phyloP scores from a whole-genome alignment of 2,797 vertebrate genomes.

The Enoplosus armatus region DNA sequence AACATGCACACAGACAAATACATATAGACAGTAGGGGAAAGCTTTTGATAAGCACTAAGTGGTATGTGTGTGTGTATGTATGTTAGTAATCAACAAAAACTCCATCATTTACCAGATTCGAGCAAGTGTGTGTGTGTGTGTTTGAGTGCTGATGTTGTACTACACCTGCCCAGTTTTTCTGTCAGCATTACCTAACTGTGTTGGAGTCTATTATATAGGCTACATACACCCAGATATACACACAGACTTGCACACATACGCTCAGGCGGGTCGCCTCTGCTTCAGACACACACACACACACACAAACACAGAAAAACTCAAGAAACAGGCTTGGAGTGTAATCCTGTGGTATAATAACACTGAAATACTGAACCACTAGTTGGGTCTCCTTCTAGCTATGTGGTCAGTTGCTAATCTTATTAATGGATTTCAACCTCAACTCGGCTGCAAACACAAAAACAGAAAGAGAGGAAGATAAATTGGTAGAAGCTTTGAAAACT shows the following conservation, averaged over 20 bases:
- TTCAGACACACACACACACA: conserved; percentile 1
- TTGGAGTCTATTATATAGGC: neutral
- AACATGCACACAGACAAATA: conserved; percentile 4
- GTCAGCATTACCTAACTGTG: conserved; percentile 2
- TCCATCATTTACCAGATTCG: neutral
- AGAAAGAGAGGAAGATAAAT: conserved; percentile 49
- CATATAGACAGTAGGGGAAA: neutral
- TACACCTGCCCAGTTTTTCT: neutral
- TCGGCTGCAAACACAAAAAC: conserved; percentile 41
- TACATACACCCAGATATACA: neutral
- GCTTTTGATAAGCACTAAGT: conserved; percentile 15
- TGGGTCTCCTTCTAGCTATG: conserved; percentile 49
- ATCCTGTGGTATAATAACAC: conserved; percentile 40
- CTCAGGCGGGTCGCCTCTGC: neutral
- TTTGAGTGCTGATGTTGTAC: neutral
- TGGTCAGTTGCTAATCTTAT: conserved; percentile 67
- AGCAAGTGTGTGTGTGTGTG: neutral
- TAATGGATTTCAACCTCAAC: conserved; percentile 62
- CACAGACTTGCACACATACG: neutral
- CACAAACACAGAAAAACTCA: conserved; percentile 34
- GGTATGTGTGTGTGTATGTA: neutral
- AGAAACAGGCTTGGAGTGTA: conserved; percentile 28
- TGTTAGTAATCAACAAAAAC: conserved; percentile 12
- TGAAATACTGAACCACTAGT: conserved; percentile 39
- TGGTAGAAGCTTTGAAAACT: conserved; percentile 47